phyloP scores from a whole-genome alignment of 2,797 vertebrate genomes.

The Lagocephalus sceleratus region DNA sequence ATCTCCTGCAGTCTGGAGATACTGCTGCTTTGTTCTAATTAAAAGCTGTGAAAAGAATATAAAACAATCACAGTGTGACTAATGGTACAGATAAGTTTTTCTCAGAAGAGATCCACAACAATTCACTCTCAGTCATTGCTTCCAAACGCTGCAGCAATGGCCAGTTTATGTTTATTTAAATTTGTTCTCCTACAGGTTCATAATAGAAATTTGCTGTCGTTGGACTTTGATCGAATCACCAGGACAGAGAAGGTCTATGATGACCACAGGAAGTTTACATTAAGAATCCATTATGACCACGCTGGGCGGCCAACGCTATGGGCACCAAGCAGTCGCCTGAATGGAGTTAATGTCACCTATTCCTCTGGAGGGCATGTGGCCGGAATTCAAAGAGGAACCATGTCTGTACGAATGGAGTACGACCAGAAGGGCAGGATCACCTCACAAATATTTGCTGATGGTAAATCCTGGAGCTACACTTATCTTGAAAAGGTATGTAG shows the following conservation, averaged over 20 bases:
- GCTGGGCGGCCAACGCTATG: slow-evolving; percentile 94
- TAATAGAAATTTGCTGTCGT: slow-evolving; percentile 92
- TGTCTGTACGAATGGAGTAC: slow-evolving; percentile 98
- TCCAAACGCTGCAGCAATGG: slow-evolving; percentile 3
- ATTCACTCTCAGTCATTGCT: slow-evolving; percentile 18
- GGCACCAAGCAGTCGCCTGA: slow-evolving; percentile 95
- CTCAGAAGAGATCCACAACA: slow-evolving; percentile 29
- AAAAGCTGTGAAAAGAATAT: slow-evolving; percentile 56
- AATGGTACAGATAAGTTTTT: slow-evolving; percentile 33
- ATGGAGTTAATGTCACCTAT: slow-evolving; percentile 96
- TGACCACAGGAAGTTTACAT: slow-evolving; percentile 96
- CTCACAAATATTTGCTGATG: slow-evolving; percentile 95
- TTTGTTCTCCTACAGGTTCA: slow-evolving; percentile 82
- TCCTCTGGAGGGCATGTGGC: slow-evolving; percentile 90
- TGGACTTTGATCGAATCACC: slow-evolving; percentile 97
- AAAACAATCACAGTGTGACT: slow-evolving; percentile 49
- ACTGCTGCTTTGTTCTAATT: slow-evolving; percentile 49
- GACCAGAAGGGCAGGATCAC: slow-evolving; percentile 91
- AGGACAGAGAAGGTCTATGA: slow-evolving; percentile 99
- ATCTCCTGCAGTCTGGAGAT: slow-evolving; percentile 55
- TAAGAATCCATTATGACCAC: slow-evolving; percentile 94
- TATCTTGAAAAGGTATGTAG: slow-evolving; percentile 91
- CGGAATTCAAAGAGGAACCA: slow-evolving; percentile 93
- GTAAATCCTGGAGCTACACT: slow-evolving; percentile 97
- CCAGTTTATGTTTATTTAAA: slow-evolving; percentile 15